Evolutionary conservation across 2,113 vertebrate genomes (phyloP).

Genomic region (Chauna torquata): DNA sequence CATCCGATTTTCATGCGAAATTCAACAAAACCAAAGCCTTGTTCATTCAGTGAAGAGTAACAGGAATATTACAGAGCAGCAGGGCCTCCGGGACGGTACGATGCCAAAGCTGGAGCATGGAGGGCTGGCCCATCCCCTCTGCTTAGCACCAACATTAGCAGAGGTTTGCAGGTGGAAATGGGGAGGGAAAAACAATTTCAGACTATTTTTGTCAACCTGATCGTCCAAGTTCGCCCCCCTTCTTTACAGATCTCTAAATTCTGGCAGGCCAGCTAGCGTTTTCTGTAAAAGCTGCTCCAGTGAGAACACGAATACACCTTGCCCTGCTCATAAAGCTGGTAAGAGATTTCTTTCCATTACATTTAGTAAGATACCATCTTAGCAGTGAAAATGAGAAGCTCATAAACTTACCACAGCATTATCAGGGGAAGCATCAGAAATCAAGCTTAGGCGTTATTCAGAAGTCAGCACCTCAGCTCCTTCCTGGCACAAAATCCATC

Average conservation of each 20-base stretch:
- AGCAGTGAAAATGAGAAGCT: conserved; percentile 13
- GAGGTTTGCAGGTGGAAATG: background rate
- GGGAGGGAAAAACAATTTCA: background rate
- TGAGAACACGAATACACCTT: background rate
- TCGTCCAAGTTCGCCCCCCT: background rate
- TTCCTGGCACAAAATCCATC: conserved; percentile 13
- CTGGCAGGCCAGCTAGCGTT: background rate
- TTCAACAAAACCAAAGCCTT: background rate
- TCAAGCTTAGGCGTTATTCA: background rate
- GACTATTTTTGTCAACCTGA: background rate
- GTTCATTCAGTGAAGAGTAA: background rate
- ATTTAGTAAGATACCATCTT: background rate
- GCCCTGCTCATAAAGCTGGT: background rate
- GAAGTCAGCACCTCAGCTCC: conserved; percentile 6
- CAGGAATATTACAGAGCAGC: background rate
- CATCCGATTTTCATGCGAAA: conserved; percentile 9
- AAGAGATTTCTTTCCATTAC: background rate
- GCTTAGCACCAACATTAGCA: background rate
- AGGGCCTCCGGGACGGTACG: background rate
- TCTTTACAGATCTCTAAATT: background rate
- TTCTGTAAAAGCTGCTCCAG: background rate
- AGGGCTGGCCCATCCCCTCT: background rate
- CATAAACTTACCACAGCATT: conserved; percentile 63
- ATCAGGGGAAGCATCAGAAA: background rate
- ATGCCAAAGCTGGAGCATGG: background rate